A percentile compares a stretch with the other conserved stretches of the same genome.
These are phyloP conservation scores for Euwallacea similis DNA, from an alignment of 1,140 invertebrate genomes.

Conservation along the genomic window DNA sequence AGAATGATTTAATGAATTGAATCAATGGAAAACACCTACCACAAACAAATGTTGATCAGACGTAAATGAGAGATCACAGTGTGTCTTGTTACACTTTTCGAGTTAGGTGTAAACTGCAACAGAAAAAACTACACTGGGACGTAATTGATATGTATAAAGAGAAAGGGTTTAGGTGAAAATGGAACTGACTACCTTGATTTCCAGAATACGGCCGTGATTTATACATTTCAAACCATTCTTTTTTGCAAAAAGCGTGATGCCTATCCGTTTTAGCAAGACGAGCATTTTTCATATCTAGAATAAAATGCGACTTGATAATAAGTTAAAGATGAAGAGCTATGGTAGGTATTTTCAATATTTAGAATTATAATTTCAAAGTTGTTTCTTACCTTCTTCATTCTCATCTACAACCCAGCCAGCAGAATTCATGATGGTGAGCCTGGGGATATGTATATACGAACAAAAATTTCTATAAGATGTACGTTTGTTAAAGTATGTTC, in stretches of 20 bases:
- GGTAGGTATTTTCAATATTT: constrained; percentile 19
- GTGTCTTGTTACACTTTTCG: constrained; percentile 24
- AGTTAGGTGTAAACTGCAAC: constrained; percentile 1
- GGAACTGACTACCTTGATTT: constrained; percentile 21
- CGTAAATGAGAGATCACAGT: background rate
- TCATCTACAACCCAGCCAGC: constrained; percentile 63
- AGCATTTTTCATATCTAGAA: constrained; percentile 22
- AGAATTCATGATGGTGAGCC: constrained; percentile 56
- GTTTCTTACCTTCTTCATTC: constrained; percentile 59
- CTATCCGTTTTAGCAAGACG: constrained; percentile 42
- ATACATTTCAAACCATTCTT: constrained; percentile 46
- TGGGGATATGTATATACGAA: background rate
- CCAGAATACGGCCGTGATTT: constrained; percentile 8
- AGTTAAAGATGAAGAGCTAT: background rate
- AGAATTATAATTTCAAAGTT: constrained; percentile 16
- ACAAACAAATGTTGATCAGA: constrained; percentile 2
- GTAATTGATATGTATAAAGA: too few species aligned
- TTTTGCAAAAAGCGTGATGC: constrained; percentile 46
- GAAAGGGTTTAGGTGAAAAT: background rate
- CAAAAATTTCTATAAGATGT: background rate
- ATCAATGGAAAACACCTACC: constrained; percentile 17
- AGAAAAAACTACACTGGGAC: background rate
- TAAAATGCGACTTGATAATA: background rate
- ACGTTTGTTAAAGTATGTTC: too few species aligned
- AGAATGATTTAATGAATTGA: background rate